Percentiles rank a stretch among this genome's conserved stretches.
phyloP scores from a whole-genome alignment of 2,113 vertebrate genomes.

The Gracilinanus agilis region DNA sequence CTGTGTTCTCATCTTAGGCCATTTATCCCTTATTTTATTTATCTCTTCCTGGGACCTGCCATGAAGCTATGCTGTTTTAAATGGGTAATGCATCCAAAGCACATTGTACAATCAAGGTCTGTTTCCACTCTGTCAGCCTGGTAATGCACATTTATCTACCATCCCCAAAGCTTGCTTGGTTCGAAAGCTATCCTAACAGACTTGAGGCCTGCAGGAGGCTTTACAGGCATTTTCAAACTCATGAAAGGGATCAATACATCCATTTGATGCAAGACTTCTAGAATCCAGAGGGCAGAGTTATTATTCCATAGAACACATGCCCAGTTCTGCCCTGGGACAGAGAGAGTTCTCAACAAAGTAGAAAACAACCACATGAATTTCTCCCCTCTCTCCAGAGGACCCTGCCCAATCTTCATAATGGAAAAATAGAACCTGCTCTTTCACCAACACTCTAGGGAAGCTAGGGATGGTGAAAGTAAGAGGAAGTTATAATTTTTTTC shows the following conservation, averaged over 20 bases:
- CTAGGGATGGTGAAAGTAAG: background rate
- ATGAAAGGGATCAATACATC: background rate
- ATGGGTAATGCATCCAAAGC: background rate
- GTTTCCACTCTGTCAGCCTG: background rate
- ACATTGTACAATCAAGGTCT: background rate
- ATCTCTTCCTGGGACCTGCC: background rate
- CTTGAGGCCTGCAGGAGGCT: background rate
- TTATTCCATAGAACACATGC: background rate
- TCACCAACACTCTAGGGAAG: background rate
- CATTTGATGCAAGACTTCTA: background rate
- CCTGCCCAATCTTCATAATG: background rate
- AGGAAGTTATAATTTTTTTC: background rate
- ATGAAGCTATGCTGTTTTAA: background rate
- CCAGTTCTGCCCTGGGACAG: background rate
- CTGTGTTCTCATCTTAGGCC: background rate
- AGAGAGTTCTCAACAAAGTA: background rate
- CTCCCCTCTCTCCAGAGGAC: background rate
- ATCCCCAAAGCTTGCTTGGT: rapidly evolving
- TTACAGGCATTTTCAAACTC: background rate
- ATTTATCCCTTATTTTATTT: background rate
- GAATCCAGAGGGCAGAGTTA: background rate
- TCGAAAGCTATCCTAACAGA: background rate
- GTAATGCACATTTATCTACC: background rate
- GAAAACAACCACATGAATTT: background rate
- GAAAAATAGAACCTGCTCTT: background rate